These are phyloP conservation scores for Hemibagrus guttatus DNA, from an alignment of 2,797 vertebrate species.

Conservation along the genomic window DNA sequence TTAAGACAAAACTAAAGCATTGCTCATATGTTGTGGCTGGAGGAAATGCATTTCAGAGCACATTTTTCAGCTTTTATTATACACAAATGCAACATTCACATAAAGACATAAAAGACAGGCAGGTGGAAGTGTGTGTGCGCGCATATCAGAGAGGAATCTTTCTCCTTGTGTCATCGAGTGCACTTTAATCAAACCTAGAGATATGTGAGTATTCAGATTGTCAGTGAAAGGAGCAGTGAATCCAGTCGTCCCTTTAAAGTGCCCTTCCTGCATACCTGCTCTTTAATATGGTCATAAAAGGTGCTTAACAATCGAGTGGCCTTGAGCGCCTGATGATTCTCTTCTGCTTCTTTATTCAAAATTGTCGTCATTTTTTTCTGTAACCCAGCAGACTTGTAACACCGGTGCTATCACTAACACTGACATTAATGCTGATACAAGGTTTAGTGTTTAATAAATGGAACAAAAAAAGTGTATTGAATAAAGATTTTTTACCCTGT, in stretches of 20 bases:
- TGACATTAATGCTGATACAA: too few relatives aligned
- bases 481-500: background rate
- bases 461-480: too few relatives aligned
- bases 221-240: background rate
- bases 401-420: background rate
- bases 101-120: background rate
- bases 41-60: background rate
- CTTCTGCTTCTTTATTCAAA: background rate
- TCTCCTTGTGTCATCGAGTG: too few relatives aligned
- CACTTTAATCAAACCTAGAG: slow-evolving; percentile 11
- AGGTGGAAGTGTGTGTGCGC: background rate
- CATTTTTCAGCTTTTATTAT: background rate
- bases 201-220: background rate
- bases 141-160: background rate
- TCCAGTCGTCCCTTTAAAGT: background rate
- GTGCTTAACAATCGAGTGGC: background rate
- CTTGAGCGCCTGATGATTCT: background rate
- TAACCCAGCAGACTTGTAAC: background rate
- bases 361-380: background rate
- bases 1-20: background rate
- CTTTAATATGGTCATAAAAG: background rate
- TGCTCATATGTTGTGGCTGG: background rate
- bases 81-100: background rate
- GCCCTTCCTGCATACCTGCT: background rate
- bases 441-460: background rate